Evolutionary conservation across 2,888 invertebrate genomes (phyloP).

Genomic region (Heliconius ismenius): DNA sequence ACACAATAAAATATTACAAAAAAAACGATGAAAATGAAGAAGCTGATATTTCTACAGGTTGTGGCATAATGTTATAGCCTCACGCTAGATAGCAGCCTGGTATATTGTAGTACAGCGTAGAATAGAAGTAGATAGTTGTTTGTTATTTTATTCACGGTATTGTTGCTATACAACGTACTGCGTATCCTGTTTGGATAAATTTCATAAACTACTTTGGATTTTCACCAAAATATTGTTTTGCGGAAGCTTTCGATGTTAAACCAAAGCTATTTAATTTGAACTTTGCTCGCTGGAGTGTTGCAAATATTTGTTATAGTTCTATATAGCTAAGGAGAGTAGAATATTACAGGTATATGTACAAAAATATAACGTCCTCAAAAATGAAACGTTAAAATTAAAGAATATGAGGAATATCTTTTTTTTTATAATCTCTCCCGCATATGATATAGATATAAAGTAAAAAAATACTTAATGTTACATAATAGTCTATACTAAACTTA

Average conservation of each 20-base stretch:
- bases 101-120: constrained; percentile 9
- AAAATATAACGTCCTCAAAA: no score
- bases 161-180: constrained; percentile 11
- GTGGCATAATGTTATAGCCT: constrained; percentile 16
- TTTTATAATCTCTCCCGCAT: neutral
- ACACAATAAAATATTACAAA: neutral
- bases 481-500: neutral
- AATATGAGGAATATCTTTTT: no score
- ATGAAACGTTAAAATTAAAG: no score
- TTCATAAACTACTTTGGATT: constrained; percentile 14
- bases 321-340: neutral
- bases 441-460: neutral
- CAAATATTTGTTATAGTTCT: neutral
- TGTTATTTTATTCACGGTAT: constrained; percentile 24
- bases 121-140: constrained; percentile 19
- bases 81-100: constrained; percentile 23
- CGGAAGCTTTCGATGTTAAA: neutral
- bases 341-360: no score
- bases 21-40: neutral
- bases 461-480: neutral
- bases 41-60: neutral
- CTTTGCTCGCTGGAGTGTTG: neutral
- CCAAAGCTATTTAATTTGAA: neutral
- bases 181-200: constrained; percentile 13
- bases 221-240: constrained; percentile 20